A percentile compares a stretch with the other conserved stretches of the same genome.
phyloP scores from a whole-genome alignment of 1,140 invertebrate species.

The Globodera rostochiensis region DNA sequence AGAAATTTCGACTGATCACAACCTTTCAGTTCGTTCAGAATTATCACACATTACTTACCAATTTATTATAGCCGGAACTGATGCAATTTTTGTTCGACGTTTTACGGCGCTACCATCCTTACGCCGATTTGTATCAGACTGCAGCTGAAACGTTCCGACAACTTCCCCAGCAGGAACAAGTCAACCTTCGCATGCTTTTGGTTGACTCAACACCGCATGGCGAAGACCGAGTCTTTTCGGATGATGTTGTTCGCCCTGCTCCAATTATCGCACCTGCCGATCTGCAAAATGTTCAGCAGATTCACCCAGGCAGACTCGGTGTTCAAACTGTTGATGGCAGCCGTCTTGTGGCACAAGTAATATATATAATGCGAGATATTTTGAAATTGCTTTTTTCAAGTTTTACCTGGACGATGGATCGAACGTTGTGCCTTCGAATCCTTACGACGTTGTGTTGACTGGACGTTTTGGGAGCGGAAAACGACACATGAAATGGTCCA shows the following conservation, averaged over 20 bases:
- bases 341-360: conserved; percentile 7
- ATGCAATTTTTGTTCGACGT: too few relatives aligned
- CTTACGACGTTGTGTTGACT: not conserved
- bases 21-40: too few relatives aligned
- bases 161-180: not conserved
- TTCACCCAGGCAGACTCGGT: not conserved
- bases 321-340: not conserved
- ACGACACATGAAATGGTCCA: not conserved
- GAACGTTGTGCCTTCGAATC: not conserved
- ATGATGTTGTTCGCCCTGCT: not conserved
- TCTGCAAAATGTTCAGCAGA: not conserved
- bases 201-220: not conserved
- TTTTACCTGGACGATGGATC: not conserved
- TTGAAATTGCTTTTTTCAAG: not conserved
- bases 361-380: not conserved
- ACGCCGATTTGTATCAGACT: not conserved
- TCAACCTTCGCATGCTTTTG: not conserved
- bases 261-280: not conserved
- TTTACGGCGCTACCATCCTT: too few relatives aligned
- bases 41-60: too few relatives aligned
- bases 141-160: not conserved
- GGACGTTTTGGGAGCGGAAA: not conserved
- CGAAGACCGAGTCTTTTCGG: not conserved
- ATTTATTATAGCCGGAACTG: too few relatives aligned
- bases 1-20: not conserved